A percentile compares a stretch with the other conserved stretches of the same genome.
Evolutionary conservation across 2,113 vertebrate species (phyloP).

Genomic region (Anser brachyrhynchus): DNA sequence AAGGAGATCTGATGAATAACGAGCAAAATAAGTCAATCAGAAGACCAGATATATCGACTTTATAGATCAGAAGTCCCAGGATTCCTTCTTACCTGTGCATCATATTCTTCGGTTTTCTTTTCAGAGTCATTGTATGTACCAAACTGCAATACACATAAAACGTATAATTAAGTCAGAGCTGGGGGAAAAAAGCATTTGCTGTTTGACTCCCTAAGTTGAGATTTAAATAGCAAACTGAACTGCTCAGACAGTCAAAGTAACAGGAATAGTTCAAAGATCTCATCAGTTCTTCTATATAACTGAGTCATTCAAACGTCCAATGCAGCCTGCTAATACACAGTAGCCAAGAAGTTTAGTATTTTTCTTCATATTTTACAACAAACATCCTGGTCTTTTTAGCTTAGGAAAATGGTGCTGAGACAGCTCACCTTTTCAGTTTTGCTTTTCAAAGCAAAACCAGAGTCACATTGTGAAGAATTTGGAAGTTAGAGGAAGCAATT

Average conservation of each 20-base stretch:
- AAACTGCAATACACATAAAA: conserved; percentile 80
- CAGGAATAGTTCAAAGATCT: not conserved
- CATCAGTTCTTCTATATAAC: not conserved
- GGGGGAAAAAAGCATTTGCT: not conserved
- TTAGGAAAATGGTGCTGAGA: not conserved
- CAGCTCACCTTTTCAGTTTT: not conserved
- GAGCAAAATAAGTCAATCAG: not conserved
- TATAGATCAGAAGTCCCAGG: not conserved
- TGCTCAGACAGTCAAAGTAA: not conserved
- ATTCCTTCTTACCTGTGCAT: conserved; percentile 85
- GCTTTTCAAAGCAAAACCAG: not conserved
- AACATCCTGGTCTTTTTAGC: not conserved
- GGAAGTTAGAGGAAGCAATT: not conserved
- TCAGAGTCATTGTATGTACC: conserved; percentile 91
- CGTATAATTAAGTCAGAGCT: not conserved
- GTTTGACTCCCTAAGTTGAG: not conserved
- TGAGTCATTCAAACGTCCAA: not conserved
- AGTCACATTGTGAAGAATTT: not conserved
- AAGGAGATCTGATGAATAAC: not conserved
- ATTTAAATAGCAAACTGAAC: not conserved
- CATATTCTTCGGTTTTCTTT: conserved; percentile 92
- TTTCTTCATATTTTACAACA: not conserved
- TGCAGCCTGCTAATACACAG: not conserved
- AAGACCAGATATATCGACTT: not conserved
- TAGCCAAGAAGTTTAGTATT: not conserved